Percentiles rank a stretch among this genome's conserved stretches.
Evolutionary conservation across 2,797 vertebrate genomes (phyloP).

Genomic region (Percopsis omiscomaycus): DNA sequence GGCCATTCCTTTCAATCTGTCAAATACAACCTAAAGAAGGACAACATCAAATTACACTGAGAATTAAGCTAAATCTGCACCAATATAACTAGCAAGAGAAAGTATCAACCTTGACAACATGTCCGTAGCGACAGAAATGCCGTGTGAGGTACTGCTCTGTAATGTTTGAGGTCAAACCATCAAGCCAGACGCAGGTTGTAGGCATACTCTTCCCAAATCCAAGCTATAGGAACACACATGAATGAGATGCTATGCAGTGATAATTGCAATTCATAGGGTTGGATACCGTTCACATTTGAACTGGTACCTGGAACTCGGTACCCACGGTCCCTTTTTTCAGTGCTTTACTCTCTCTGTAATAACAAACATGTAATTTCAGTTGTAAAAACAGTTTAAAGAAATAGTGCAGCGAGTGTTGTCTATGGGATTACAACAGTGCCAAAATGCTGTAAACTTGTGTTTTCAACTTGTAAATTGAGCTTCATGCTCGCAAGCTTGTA

Average conservation of each 20-base stretch:
- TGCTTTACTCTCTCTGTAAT: no score
- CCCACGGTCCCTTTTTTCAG: no score
- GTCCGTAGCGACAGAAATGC: conserved; percentile 96
- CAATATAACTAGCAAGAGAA: not conserved
- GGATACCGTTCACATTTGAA: no score
- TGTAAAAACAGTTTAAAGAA: no score
- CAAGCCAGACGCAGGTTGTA: conserved; percentile 97
- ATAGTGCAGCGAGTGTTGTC: no score
- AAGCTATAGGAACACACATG: conserved; percentile 79
- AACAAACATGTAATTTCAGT: no score
- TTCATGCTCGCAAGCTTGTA: no score
- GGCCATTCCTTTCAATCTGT: conserved; percentile 98
- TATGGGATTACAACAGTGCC: no score
- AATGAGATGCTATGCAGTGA: conserved; percentile 3
- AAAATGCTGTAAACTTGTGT: no score
- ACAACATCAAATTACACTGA: conserved; percentile 10
- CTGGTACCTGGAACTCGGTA: no score
- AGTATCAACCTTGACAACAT: conserved; percentile 90
- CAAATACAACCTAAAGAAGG: conserved; percentile 91
- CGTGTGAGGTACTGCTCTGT: conserved; percentile 97
- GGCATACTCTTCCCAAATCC: conserved; percentile 99
- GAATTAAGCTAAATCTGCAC: not conserved
- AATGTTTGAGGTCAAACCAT: conserved; percentile 92
- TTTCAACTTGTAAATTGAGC: no score
- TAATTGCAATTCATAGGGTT: no score